These are phyloP conservation scores for Carollia perspicillata DNA, from an alignment of 2,113 vertebrate genomes.

Conservation along the genomic window DNA sequence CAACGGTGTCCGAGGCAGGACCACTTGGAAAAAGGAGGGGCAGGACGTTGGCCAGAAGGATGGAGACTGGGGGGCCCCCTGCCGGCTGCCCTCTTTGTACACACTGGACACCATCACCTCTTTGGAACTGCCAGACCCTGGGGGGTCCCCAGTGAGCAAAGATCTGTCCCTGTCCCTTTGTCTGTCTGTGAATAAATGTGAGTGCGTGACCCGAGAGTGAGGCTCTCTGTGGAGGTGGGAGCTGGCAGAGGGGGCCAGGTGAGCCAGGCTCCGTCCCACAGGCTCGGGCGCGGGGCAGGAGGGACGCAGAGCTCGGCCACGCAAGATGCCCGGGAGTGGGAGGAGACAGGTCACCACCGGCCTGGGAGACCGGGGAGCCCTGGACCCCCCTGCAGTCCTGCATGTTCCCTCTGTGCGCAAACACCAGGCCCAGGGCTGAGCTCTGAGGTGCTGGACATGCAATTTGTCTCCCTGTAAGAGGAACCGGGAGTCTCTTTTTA, in stretches of 20 bases:
- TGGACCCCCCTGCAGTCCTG: rapidly evolving
- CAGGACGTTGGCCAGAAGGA: not conserved
- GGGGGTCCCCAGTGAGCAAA: constrained; percentile 43
- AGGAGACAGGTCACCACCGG: not conserved
- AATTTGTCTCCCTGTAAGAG: rapidly evolving
- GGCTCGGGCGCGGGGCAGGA: not conserved
- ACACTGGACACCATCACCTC: constrained; percentile 60
- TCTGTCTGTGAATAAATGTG: constrained; percentile 76
- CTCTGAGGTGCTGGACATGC: rapidly evolving
- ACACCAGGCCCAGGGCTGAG: rapidly evolving
- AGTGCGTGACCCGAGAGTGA: constrained; percentile 48
- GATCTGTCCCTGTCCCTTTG: constrained; percentile 47
- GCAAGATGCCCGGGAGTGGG: not conserved
- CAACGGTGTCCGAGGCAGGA: constrained; percentile 8
- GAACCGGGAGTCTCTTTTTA: not conserved
- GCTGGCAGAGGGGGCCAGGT: rapidly evolving
- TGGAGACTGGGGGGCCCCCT: not conserved
- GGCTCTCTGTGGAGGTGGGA: constrained; percentile 17
- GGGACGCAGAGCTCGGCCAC: not conserved
- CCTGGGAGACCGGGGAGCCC: rapidly evolving
- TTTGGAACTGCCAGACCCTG: constrained; percentile 16
- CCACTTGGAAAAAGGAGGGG: not conserved
- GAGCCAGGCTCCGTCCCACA: rapidly evolving
- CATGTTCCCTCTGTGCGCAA: rapidly evolving
- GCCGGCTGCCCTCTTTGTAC: not conserved